Base-by-base conservation (phyloP, 1,140 invertebrate genomes). In the Lepidurus arcticus region DNA sequence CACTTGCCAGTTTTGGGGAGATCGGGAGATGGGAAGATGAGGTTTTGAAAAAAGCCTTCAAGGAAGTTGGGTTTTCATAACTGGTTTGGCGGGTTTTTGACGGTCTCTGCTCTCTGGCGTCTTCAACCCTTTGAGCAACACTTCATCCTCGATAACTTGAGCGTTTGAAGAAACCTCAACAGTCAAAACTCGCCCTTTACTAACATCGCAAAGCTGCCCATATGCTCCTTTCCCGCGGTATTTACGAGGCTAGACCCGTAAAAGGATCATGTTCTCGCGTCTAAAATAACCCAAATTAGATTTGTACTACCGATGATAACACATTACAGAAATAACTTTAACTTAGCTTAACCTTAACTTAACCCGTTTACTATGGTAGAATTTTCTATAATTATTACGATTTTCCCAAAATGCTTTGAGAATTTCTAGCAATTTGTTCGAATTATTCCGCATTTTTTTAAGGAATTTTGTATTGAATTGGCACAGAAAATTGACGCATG, bases 81-180 rank as follows among this genome's bases (percentile, higher is more conserved):
- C 53, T 65, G 53, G 53, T 65, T 21, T 65, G 13, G n/a, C 53
- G 21, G 13, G 16, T 65, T 65, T 65, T 21, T 21, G 34, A 34
- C 34, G 34, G 34, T 47, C 45, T 16, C 45, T 65, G 16, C 21
- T 16, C 53, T 16, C 53, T 21, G 53, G 53, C 53, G n/a, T 21
- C 21, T 65, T 65, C 53, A 65, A 65, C 53, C 53, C 53, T 65
- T 65, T 65, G 21, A 65, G 53, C 53, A 65, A 65, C 53, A 65
- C 13, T 21, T 34, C 4, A 34, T 3, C 34, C 34, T 34, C 4
- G 34, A 34, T 34, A 34, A 34, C 34, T 34, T 34, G 34, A 65
- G 13, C 6, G 10, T 65, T 65, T 65, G 7, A 13, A 16, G 7
- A 13, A 4, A 13, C 21, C 21, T n/a, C 47, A 24, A 24, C 24